Percentiles rank a stretch among this genome's conserved stretches.
Evolutionary conservation across 2,888 invertebrate genomes (phyloP).

Genomic region (Eugnorisma glareosa): DNA sequence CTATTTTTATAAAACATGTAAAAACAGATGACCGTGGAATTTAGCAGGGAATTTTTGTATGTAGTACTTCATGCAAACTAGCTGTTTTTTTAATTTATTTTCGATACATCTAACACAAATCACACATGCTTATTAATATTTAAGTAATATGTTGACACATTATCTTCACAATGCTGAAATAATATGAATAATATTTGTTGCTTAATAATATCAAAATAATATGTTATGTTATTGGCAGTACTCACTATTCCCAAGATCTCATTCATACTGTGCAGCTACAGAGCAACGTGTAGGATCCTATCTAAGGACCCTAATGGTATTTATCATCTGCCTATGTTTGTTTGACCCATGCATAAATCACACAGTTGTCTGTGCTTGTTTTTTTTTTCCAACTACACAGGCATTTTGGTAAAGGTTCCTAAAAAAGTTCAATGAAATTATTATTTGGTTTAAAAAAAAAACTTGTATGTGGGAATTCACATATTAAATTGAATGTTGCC

Average conservation of each 20-base stretch:
- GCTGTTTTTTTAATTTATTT: neutral
- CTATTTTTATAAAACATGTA: slow-evolving; percentile 27
- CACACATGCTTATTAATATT: slow-evolving; percentile 41
- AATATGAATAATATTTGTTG: slow-evolving; percentile 34
- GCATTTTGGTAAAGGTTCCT: slow-evolving; percentile 42
- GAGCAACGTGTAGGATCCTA: slow-evolving; percentile 89
- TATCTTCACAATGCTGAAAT: slow-evolving; percentile 17
- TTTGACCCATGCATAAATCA: slow-evolving; percentile 56
- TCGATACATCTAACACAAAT: slow-evolving; percentile 29
- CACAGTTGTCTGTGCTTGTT: slow-evolving; percentile 58
- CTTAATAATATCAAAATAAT: slow-evolving; percentile 68
- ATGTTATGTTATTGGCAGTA: slow-evolving; percentile 83
- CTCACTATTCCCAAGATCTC: slow-evolving; percentile 86
- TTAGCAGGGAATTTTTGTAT: slow-evolving; percentile 9
- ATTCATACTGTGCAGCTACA: slow-evolving; percentile 88
- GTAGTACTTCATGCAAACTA: neutral
- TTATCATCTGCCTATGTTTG: slow-evolving; percentile 74
- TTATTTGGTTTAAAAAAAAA: slow-evolving; percentile 1
- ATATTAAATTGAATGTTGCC: slow-evolving; percentile 10
- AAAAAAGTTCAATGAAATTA: slow-evolving; percentile 62
- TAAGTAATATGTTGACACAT: slow-evolving; percentile 1
- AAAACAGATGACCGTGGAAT: slow-evolving; percentile 18
- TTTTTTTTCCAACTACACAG: slow-evolving; percentile 54
- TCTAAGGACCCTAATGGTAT: slow-evolving; percentile 88
- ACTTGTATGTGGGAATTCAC: neutral